Percentiles rank a stretch among this genome's conserved stretches.
These are phyloP conservation scores for Habropoda laboriosa DNA, from an alignment of 1,140 invertebrate genomes.

Conservation along the genomic window DNA sequence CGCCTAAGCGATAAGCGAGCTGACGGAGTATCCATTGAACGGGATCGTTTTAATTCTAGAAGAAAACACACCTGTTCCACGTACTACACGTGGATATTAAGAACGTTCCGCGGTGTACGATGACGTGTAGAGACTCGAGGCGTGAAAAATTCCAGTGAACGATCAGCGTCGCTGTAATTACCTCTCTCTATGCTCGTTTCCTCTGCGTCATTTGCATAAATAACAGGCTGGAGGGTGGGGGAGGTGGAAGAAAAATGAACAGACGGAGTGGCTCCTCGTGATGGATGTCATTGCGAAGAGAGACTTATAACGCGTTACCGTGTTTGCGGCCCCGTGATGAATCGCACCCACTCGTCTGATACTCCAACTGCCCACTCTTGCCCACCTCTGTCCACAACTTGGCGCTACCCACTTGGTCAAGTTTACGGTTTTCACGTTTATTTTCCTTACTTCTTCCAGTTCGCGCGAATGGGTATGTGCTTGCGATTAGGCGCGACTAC, in stretches of 20 bases:
- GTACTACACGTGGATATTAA: no score
- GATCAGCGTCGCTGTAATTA: constrained; percentile 16
- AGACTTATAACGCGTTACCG: constrained; percentile 50
- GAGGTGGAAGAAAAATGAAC: constrained; percentile 31
- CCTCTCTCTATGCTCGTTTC: constrained; percentile 2
- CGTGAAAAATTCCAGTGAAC: constrained; percentile 6
- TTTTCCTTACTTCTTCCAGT: constrained; percentile 10
- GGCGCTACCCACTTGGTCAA: constrained; percentile 58
- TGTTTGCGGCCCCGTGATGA: constrained; percentile 57
- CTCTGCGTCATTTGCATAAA: constrained; percentile 19
- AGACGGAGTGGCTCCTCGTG: constrained; percentile 52
- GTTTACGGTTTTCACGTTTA: constrained; percentile 41
- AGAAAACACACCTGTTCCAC: constrained; percentile 5
- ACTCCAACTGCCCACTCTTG: constrained; percentile 55
- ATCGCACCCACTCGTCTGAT: constrained; percentile 61
- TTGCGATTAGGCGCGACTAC: no score
- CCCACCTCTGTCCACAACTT: constrained; percentile 54
- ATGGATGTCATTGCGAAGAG: constrained; percentile 53
- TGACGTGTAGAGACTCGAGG: background rate
- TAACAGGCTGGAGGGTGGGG: background rate
- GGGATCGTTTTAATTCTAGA: background rate
- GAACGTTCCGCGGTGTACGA: no score
- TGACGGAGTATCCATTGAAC: no score
- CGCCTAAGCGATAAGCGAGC: no score
- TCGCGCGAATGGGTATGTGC: no score